Percentiles rank a stretch among this genome's conserved stretches.
These are phyloP conservation scores for Acanthosoma haemorrhoidale DNA, from an alignment of 2,888 invertebrate species.

Conservation along the genomic window DNA sequence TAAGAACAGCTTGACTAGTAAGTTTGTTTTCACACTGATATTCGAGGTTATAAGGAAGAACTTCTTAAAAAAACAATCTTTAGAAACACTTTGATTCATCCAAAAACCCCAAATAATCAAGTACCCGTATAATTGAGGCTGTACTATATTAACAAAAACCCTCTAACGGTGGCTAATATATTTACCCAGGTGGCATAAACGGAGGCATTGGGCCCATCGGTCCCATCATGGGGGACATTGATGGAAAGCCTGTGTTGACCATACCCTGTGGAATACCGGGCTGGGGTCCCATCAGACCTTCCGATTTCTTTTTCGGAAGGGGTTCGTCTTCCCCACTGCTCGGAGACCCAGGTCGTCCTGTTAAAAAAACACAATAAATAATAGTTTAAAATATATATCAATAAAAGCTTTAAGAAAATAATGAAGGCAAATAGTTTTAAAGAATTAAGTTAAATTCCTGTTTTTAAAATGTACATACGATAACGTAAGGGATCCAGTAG, in stretches of 20 bases:
- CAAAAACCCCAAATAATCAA: too few species aligned
- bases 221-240: slow-evolving; percentile 55
- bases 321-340: slow-evolving; percentile 84
- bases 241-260: slow-evolving; percentile 56
- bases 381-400: not conserved
- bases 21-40: too few species aligned
- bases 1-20: too few species aligned
- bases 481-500: slow-evolving; percentile 1
- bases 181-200: slow-evolving; percentile 61
- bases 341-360: slow-evolving; percentile 62
- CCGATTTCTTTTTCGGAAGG: slow-evolving; percentile 65
- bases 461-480: slow-evolving; percentile 10
- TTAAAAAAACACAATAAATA: slow-evolving; percentile 14
- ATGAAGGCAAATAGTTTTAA: slow-evolving; percentile 8
- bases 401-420: not conserved
- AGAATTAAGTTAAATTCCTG: not conserved
- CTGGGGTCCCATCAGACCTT: slow-evolving; percentile 50
- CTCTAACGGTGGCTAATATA: too few species aligned
- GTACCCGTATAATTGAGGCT: too few species aligned
- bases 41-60: too few species aligned
- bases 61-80: too few species aligned
- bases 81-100: too few species aligned
- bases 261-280: slow-evolving; percentile 59
- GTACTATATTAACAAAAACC: too few species aligned
- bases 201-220: slow-evolving; percentile 68